Conservation (phyloP, 1,140 invertebrate genomes). For the Whitmania pigra region DNA sequence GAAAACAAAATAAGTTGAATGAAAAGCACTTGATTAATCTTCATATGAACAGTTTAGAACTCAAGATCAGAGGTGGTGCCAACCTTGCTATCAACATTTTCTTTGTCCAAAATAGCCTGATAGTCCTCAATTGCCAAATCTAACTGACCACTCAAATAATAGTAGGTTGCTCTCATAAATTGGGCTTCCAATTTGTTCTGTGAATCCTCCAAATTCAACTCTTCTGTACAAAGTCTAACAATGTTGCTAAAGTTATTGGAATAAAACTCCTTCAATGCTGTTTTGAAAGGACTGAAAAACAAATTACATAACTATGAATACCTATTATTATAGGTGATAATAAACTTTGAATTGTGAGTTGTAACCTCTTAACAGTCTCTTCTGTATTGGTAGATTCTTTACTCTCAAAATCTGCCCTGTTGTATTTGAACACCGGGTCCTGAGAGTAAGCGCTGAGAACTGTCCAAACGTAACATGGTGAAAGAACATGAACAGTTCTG, state of each 20-base stretch:
- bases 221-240: slow-evolving; percentile 63
- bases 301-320: too few relatives aligned
- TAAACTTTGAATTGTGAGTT: too few relatives aligned
- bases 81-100: slow-evolving; percentile 37
- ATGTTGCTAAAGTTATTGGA: slow-evolving; percentile 63
- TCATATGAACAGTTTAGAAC: too few relatives aligned
- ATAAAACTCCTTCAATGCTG: slow-evolving; percentile 54
- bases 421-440: too few relatives aligned
- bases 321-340: too few relatives aligned
- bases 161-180: slow-evolving; percentile 67
- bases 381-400: slow-evolving; percentile 6
- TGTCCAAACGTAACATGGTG: too few relatives aligned
- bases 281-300: slow-evolving; percentile 36
- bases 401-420: not conserved
- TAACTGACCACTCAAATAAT: slow-evolving; percentile 59
- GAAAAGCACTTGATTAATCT: too few relatives aligned
- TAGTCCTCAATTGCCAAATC: slow-evolving; percentile 61
- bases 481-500: not conserved
- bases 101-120: slow-evolving; percentile 30
- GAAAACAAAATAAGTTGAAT: not conserved
- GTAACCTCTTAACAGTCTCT: slow-evolving; percentile 14
- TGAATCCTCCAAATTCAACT: slow-evolving; percentile 50
- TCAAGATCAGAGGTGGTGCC: slow-evolving; percentile 15
- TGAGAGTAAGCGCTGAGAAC: too few relatives aligned
- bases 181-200: slow-evolving; percentile 53